phyloP scores from a whole-genome alignment of 2,113 vertebrate species.

The Platysteira castanea region DNA sequence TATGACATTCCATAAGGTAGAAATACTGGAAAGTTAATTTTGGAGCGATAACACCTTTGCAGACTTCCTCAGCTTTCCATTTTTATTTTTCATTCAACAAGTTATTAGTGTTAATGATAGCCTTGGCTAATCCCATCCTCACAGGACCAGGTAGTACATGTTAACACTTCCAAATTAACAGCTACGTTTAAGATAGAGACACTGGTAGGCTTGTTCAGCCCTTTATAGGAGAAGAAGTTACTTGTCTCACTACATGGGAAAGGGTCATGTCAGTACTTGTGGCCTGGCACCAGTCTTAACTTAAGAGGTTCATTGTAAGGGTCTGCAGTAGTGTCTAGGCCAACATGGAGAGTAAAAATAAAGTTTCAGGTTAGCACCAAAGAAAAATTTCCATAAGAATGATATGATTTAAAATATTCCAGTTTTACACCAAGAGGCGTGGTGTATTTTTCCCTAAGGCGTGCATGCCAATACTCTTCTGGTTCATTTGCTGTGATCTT shows the following conservation, averaged over 20 bases:
- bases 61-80: conserved; percentile 15
- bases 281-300: background rate
- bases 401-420: background rate
- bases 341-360: background rate
- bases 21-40: conserved; percentile 33
- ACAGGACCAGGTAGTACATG: conserved; percentile 4
- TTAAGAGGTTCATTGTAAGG: background rate
- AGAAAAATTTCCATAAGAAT: background rate
- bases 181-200: background rate
- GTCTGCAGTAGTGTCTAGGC: background rate
- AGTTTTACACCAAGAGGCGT: background rate
- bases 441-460: background rate
- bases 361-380: background rate
- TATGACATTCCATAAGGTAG: background rate
- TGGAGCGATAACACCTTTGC: background rate
- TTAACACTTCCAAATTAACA: conserved; percentile 43
- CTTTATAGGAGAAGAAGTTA: background rate
- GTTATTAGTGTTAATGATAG: conserved; percentile 17
- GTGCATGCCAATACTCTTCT: background rate
- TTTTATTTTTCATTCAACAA: conserved; percentile 37
- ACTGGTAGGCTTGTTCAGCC: background rate
- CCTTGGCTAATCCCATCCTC: conserved; percentile 19
- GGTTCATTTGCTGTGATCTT: background rate
- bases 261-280: background rate
- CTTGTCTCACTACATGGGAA: background rate